Evolutionary conservation across 2,797 vertebrate species (phyloP).

Genomic region (Prionace glauca): DNA sequence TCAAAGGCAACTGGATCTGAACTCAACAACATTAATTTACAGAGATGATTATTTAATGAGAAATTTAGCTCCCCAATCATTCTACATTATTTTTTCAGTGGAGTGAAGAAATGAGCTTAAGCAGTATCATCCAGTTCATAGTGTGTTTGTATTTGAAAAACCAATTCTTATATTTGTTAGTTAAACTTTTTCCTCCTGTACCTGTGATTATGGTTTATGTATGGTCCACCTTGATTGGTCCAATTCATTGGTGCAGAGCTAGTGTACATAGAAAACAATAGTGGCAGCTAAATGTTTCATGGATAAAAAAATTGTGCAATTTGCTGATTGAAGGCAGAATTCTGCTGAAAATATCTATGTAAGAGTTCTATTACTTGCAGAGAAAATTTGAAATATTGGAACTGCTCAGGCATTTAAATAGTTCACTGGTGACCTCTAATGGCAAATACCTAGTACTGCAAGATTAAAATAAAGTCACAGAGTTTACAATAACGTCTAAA

Average conservation of each 20-base stretch:
- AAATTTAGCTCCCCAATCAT: not conserved
- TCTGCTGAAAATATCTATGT: not conserved
- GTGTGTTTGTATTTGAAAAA: not conserved
- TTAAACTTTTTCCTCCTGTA: not conserved
- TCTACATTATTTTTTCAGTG: not conserved
- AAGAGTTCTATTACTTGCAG: not conserved
- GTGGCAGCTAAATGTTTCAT: not conserved
- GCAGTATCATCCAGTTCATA: not conserved
- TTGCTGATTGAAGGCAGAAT: not conserved
- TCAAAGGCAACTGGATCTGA: not conserved
- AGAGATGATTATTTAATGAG: not conserved
- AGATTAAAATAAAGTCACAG: no score
- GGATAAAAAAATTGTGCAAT: not conserved
- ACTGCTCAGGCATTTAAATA: not conserved
- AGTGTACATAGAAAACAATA: not conserved
- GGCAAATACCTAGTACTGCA: not conserved
- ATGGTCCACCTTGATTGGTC: not conserved
- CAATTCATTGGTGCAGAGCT: not conserved
- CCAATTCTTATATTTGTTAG: not conserved
- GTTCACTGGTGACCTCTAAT: conserved; percentile 10
- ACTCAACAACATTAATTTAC: not conserved
- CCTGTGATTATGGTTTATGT: not conserved
- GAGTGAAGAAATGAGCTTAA: not conserved
- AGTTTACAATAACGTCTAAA: not conserved
- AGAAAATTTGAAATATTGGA: not conserved